phyloP scores from a whole-genome alignment of 2,113 vertebrate genomes.

The Gadus chalcogrammus region DNA sequence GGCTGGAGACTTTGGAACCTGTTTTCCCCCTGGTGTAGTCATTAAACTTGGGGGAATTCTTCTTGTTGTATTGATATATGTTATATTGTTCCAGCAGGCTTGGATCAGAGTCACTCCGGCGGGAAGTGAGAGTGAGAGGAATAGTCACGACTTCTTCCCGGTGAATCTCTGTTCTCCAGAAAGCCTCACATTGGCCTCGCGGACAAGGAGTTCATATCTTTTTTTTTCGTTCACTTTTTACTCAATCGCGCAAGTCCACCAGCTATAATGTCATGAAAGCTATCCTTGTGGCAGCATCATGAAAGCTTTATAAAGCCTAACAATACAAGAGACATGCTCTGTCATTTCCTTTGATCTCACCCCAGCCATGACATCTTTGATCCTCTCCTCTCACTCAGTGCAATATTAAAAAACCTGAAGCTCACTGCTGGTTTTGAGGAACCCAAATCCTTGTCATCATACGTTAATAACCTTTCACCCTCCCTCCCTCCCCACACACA shows the following conservation, averaged over 20 bases:
- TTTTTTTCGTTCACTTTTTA: background rate
- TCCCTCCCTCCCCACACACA: slow-evolving; percentile 7
- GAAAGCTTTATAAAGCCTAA: slow-evolving; percentile 51
- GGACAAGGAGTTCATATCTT: background rate
- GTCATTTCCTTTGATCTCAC: slow-evolving; percentile 54
- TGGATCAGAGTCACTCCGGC: slow-evolving; percentile 10
- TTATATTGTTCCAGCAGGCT: slow-evolving; percentile 11
- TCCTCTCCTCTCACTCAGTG: slow-evolving; percentile 48
- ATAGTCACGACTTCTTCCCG: background rate
- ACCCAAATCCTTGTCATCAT: slow-evolving; percentile 55
- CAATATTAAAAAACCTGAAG: slow-evolving; percentile 56
- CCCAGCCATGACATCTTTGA: slow-evolving; percentile 53
- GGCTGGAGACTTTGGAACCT: slow-evolving; percentile 13
- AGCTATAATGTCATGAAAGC: slow-evolving; percentile 28
- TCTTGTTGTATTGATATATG: slow-evolving; percentile 14
- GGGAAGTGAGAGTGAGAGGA: background rate
- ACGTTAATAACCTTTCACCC: slow-evolving; percentile 50
- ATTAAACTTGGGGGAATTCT: slow-evolving; percentile 30
- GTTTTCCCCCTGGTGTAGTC: slow-evolving; percentile 21
- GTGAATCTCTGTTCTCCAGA: slow-evolving; percentile 2
- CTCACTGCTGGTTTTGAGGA: slow-evolving; percentile 45
- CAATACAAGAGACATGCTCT: slow-evolving; percentile 43
- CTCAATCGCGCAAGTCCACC: slow-evolving; percentile 20
- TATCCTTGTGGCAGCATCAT: slow-evolving; percentile 36
- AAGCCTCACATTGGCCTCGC: slow-evolving; percentile 2